Percentiles rank a stretch among this genome's conserved stretches.
phyloP scores from a whole-genome alignment of 2,113 vertebrate species.

The Urocynchramus pylzowi region DNA sequence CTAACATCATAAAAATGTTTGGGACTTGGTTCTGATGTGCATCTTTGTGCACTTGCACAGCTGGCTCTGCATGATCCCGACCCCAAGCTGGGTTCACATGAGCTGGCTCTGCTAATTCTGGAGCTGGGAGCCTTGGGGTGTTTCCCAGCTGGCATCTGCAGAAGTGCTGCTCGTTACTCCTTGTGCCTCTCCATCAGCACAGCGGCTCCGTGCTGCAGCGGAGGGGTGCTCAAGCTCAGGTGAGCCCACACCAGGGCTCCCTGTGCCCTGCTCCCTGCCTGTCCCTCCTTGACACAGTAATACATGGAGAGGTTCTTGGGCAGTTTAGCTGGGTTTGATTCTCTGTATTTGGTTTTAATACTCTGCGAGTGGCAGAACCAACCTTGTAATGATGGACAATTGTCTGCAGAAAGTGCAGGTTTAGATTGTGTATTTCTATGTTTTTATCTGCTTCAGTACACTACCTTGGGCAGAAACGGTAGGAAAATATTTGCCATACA shows the following conservation, averaged over 20 bases:
- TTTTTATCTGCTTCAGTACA: neutral
- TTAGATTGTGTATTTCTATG: neutral
- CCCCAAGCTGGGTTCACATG: neutral
- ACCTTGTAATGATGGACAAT: neutral
- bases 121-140: neutral
- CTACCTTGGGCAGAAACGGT: neutral
- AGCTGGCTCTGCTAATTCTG: neutral
- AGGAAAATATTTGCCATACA: neutral
- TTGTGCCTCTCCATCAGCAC: neutral
- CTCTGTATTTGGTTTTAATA: neutral
- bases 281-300: neutral
- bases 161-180: neutral
- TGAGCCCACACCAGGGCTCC: neutral
- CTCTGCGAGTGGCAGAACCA: neutral
- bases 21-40: neutral
- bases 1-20: neutral
- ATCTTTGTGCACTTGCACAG: neutral
- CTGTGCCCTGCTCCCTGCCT: neutral
- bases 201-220: neutral
- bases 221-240: neutral
- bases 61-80: rapidly evolving
- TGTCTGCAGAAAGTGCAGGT: neutral
- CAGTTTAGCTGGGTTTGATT: neutral
- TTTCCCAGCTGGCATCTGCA: neutral
- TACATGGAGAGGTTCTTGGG: rapidly evolving